Base-by-base conservation (phyloP, 2,888 invertebrate species). In the Ecdyonurus torrentis region DNA sequence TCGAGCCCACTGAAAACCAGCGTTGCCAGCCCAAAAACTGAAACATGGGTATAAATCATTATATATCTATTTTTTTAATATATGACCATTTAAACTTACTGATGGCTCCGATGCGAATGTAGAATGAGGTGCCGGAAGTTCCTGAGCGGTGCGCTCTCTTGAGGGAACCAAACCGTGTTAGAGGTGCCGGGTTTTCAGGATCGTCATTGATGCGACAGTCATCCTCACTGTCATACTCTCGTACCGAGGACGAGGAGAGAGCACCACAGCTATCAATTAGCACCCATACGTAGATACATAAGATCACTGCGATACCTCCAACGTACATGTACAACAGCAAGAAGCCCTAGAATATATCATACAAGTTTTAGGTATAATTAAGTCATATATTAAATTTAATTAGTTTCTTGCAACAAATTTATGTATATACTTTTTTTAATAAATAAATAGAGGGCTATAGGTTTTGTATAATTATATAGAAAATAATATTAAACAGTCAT, bases 1-100 rank as follows among this genome's bases (percentile, higher is more conserved):
- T 80, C 80, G 66, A 80, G 70, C 1, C 80, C 80, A 66, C 78
- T 79, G 70, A 78, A 79, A 24, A 80, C 78, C 61, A 80, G 70
- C 7, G 79, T 79, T 1, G 79, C 80, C 65, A 80, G 70, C 1
- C 80, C 80, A 65, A 80, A 79, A 20, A 79, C 80, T 80, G 69
- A 19, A 69, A 67, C 63, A 65, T 59, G 61, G n/a, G n/a, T n/a
- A n/a, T 37, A 37, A 15, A 15, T 10, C 37, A 37, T 37, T 10
- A 37, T 37, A 37, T 37, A 37, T 37, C 37, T 15, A 37, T 37
- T 37, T 37, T 10, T 10, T 37, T 15, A 37, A 37, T 10, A 15
- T 37, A 37, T 10, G n/a, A n/a, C n/a, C n/a, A n/a, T n/a, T n/a
- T n/a, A 19, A 24, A 60, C 75, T 72, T 70, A 80, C 80, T 74